Evolutionary conservation across 2,113 vertebrate genomes (phyloP).

Genomic region (Anser brachyrhynchus): DNA sequence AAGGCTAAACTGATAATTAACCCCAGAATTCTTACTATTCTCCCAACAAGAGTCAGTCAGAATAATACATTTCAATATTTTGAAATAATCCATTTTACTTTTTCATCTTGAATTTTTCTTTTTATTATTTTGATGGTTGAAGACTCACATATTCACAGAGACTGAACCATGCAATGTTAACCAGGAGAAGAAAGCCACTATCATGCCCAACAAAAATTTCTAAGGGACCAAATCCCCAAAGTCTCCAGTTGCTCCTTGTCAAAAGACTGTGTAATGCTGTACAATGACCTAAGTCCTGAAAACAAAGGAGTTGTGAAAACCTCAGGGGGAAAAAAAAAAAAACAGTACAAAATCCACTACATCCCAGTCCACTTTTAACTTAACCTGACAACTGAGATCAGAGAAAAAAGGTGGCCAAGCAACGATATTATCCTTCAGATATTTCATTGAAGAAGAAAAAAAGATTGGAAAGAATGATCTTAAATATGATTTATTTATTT

Average conservation of each 20-base stretch:
- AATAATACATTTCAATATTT: neutral
- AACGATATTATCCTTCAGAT: neutral
- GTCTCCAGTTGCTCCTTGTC: rapidly evolving
- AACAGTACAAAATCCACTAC: neutral
- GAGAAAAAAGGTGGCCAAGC: neutral
- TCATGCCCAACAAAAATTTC: neutral
- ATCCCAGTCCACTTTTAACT: neutral
- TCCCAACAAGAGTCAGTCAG: neutral
- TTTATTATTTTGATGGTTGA: neutral
- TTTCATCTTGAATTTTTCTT: neutral
- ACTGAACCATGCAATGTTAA: neutral
- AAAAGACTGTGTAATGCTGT: neutral
- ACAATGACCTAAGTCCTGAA: neutral
- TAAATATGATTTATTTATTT: neutral
- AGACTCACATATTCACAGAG: neutral
- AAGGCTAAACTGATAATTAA: neutral
- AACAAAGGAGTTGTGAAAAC: neutral
- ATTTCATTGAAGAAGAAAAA: neutral
- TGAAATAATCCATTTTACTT: neutral
- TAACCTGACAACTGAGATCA: neutral
- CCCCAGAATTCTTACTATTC: neutral
- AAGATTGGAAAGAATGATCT: neutral
- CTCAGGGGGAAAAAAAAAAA: neutral
- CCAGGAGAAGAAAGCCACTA: neutral
- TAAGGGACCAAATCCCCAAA: neutral